These are phyloP conservation scores for Alentia gelatinosa DNA, from an alignment of 2,888 invertebrate species.

Conservation along the genomic window DNA sequence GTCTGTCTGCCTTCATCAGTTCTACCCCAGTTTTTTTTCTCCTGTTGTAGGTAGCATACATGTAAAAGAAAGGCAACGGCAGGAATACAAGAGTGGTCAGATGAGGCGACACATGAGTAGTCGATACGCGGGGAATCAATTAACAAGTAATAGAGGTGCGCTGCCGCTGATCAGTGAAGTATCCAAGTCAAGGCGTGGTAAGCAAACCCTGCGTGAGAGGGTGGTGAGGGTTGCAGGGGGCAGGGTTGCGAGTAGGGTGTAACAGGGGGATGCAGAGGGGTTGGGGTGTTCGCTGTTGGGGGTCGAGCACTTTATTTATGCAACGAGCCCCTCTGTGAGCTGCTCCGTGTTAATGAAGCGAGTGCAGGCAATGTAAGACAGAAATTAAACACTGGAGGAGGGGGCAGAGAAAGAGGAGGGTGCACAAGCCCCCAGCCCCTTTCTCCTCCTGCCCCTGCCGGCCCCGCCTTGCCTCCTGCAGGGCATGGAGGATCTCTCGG, in stretches of 20 bases:
- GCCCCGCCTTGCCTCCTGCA: neutral
- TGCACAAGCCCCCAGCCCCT: slow-evolving; percentile 9
- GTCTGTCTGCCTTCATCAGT: no score
- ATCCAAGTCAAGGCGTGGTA: neutral
- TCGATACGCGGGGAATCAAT: neutral
- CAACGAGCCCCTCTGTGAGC: neutral
- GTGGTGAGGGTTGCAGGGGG: neutral
- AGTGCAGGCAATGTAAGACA: slow-evolving; percentile 13
- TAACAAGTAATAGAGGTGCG: neutral
- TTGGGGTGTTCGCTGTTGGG: neutral
- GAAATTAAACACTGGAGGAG: slow-evolving; percentile 42
- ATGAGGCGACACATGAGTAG: no score
- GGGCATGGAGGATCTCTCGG: neutral
- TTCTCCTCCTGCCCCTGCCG: neutral
- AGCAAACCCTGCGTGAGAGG: neutral
- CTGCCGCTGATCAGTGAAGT: neutral
- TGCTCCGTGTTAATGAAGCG: neutral
- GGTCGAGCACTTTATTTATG: neutral
- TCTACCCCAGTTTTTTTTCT: no score
- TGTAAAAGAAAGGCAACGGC: no score
- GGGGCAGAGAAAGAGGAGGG: neutral
- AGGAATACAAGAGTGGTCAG: no score
- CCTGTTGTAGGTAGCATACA: no score
- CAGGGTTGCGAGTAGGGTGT: neutral
- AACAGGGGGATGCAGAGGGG: neutral